A percentile compares a stretch with the other conserved stretches of the same genome.
Conservation (phyloP, 2,888 invertebrate genomes). For the Drosophila neonasuta region DNA sequence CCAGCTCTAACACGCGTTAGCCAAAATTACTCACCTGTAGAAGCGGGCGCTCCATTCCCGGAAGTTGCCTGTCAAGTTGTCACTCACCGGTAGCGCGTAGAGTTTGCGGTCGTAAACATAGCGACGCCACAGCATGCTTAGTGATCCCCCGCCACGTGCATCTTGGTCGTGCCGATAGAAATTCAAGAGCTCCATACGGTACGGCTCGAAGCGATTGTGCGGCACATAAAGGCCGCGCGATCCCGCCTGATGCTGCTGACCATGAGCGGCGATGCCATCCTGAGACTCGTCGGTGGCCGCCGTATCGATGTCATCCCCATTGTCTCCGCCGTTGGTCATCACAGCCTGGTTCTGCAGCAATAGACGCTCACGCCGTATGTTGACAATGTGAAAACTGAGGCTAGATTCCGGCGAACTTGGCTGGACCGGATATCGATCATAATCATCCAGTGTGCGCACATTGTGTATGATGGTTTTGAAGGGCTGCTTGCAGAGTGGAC, state of each 20-base stretch:
- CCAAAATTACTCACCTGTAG: constrained; percentile 85
- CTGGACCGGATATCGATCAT: constrained; percentile 90
- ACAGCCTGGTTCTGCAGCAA: constrained; percentile 56
- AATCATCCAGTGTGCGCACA: constrained; percentile 92
- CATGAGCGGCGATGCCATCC: constrained; percentile 32
- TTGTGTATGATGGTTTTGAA: constrained; percentile 96
- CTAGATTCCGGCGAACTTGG: constrained; percentile 65
- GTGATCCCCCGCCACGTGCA: constrained; percentile 61
- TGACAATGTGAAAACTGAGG: constrained; percentile 58
- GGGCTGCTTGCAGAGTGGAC: constrained; percentile 95
- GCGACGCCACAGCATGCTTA: constrained; percentile 83
- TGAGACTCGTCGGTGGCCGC: constrained; percentile 37
- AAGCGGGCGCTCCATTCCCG: constrained; percentile 89
- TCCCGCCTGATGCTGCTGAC: constrained; percentile 22
- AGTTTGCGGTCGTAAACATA: constrained; percentile 89
- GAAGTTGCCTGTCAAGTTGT: constrained; percentile 86
- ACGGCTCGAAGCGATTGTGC: constrained; percentile 63
- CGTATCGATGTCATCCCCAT: constrained; percentile 38
- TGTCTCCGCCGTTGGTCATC: constrained; percentile 42
- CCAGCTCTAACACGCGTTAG: not conserved
- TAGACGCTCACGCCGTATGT: constrained; percentile 48
- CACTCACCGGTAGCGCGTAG: constrained; percentile 88
- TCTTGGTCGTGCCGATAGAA: constrained; percentile 78
- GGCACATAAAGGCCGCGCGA: constrained; percentile 34
- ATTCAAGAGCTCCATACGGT: constrained; percentile 76